A percentile compares a stretch with the other conserved stretches of the same genome.
These are phyloP conservation scores for Pterostichus madidus DNA, from an alignment of 2,888 invertebrate genomes.

Conservation along the genomic window DNA sequence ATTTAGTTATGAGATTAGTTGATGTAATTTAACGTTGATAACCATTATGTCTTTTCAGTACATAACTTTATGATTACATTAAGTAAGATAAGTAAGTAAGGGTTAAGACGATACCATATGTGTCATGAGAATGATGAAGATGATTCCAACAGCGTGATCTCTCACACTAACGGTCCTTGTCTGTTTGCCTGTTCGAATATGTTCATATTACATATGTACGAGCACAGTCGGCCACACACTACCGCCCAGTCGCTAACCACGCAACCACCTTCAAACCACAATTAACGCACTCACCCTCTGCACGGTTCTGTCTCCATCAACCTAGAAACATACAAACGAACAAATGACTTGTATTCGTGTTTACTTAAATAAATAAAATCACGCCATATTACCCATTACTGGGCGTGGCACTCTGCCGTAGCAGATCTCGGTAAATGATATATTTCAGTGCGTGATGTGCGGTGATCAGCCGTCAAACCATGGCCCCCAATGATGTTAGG, in stretches of 20 bases:
- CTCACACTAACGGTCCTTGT: conserved; percentile 63
- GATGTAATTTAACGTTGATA: conserved; percentile 67
- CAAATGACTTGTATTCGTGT: too few species aligned
- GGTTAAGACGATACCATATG: conserved; percentile 62
- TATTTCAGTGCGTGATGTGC: too few species aligned
- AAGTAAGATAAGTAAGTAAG: conserved; percentile 65
- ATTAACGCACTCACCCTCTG: not conserved
- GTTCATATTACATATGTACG: conserved; percentile 55
- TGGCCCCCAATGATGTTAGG: too few species aligned
- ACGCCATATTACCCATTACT: too few species aligned
- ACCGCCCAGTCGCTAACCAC: conserved; percentile 26
- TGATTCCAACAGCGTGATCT: conserved; percentile 66
- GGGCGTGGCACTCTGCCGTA: too few species aligned
- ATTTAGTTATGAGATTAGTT: conserved; percentile 69
- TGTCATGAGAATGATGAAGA: conserved; percentile 60
- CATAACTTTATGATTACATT: conserved; percentile 66
- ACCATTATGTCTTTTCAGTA: conserved; percentile 68
- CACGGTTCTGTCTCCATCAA: too few species aligned
- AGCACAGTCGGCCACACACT: conserved; percentile 53
- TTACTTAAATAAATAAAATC: too few species aligned
- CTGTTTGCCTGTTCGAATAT: conserved; percentile 64
- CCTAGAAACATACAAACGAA: too few species aligned
- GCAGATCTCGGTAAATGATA: too few species aligned
- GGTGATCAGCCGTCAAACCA: too few species aligned
- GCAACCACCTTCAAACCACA: conserved; percentile 37